These are phyloP conservation scores for Drosophila trapezifrons DNA, from an alignment of 1,140 invertebrate species.

Conservation along the genomic window DNA sequence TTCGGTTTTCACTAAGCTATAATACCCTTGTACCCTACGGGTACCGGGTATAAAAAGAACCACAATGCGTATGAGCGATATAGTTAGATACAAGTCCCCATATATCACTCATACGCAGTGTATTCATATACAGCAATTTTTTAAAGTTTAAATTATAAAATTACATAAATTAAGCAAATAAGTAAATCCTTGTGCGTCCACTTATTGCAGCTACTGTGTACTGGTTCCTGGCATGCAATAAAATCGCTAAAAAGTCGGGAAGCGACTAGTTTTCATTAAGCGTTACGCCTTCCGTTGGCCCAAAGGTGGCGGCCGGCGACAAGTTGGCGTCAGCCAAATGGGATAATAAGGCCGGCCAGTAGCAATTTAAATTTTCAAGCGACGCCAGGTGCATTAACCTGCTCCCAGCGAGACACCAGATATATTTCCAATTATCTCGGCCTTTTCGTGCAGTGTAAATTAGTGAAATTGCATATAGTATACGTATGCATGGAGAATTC, in stretches of 20 bases:
- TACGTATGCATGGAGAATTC: neutral
- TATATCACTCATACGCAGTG: constrained; percentile 19
- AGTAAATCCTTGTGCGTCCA: neutral
- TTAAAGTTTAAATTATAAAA: too few relatives aligned
- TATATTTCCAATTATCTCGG: neutral
- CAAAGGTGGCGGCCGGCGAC: constrained; percentile 57
- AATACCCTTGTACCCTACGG: too few relatives aligned
- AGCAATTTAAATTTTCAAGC: constrained; percentile 22
- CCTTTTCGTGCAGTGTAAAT: constrained; percentile 9
- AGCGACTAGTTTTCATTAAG: constrained; percentile 57
- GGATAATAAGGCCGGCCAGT: constrained; percentile 61
- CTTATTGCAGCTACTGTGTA: constrained; percentile 13
- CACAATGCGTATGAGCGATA: constrained; percentile 6
- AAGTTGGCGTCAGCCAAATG: constrained; percentile 72
- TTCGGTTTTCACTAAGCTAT: too few relatives aligned
- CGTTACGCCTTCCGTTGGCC: constrained; percentile 43
- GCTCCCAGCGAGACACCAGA: neutral
- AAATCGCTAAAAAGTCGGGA: constrained; percentile 39
- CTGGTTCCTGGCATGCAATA: constrained; percentile 18
- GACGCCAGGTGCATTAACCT: constrained; percentile 50
- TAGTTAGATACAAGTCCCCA: neutral
- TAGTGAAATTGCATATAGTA: constrained; percentile 10
- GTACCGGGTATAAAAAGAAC: neutral
- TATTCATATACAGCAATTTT: neutral
- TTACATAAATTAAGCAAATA: neutral